Evolutionary conservation across 2,797 vertebrate genomes (phyloP), one percentile per base, ranked within the genome.

Genomic region (Sebastes minor): DNA sequence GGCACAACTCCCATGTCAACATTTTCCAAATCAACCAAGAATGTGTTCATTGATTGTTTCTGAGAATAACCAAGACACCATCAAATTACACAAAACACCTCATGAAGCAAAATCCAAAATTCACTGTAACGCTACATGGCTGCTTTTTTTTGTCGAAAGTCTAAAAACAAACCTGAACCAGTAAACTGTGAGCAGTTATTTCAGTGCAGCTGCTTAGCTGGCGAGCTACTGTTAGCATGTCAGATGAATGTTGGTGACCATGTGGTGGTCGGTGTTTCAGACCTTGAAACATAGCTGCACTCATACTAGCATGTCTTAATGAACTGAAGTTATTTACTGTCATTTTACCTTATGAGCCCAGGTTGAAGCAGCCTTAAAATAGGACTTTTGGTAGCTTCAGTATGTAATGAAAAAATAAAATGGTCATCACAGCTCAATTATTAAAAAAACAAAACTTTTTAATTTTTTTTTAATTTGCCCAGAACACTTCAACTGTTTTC

Each of bases 241-340:
- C 32, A 57, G 55, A 49, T 81, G 18, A 38, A 65, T 59, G 76
- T n/a, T 28, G 8, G 16, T 65, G 55, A 75, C 72, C 28, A n/a
- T 42, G 67, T 23, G 30, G 30, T 61, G 66, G 68, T 70, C 8
- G 1, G 7, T 61, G 38, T 74, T 74, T 80, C 38, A 53, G 60
- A 81, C 20, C 20, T 69, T 78, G 42, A 71, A 82, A 82, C 6
- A 4, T 68, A 80, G 77, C 64, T 88, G 83, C 76, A 82, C 71
- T 84, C 82, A 77, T 64, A 91, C 92, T 89, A 82, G 80, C 76
- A 90, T 86, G 92, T 94, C 92, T 93, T 94, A 92, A 92, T 76
- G 33, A 86, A 72, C 28, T 74, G 27, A 33, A 72, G 30, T 68
- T 27, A 49, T 74, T 76, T 53, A 63, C 18, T 75, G 20, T 74